These are phyloP conservation scores for Mystacides longicornis DNA, from an alignment of 2,888 invertebrate genomes.

Conservation along the genomic window DNA sequence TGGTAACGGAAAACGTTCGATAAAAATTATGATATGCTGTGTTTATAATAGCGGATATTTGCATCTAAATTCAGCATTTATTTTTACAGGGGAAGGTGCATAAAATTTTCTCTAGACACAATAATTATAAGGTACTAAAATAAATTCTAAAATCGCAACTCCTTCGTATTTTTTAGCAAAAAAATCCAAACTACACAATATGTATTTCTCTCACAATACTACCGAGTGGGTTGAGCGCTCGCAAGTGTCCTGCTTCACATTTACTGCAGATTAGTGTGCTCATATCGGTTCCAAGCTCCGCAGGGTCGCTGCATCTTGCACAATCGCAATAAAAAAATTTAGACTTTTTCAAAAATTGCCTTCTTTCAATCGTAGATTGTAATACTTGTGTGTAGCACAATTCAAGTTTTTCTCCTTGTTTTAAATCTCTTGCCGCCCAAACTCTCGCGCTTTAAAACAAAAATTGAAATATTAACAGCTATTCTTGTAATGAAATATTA, in stretches of 20 bases:
- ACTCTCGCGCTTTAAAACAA: conserved; percentile 52
- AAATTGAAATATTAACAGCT: background rate
- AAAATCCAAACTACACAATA: too few species aligned
- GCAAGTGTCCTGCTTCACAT: conserved; percentile 63
- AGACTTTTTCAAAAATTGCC: conserved; percentile 61
- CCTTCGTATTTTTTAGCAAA: too few species aligned
- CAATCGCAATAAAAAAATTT: conserved; percentile 78
- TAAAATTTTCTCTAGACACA: too few species aligned
- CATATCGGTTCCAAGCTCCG: conserved; percentile 71
- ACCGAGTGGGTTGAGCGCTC: conserved; percentile 62
- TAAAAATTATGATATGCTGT: too few species aligned
- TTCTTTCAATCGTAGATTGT: conserved; percentile 62
- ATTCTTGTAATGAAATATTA: too few species aligned
- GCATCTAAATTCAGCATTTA: too few species aligned
- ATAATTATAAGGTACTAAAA: too few species aligned
- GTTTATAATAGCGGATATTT: too few species aligned
- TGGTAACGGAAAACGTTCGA: too few species aligned
- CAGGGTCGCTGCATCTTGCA: conserved; percentile 67
- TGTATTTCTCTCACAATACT: too few species aligned
- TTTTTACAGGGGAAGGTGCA: too few species aligned
- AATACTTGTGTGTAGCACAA: conserved; percentile 72
- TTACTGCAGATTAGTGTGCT: conserved; percentile 73
- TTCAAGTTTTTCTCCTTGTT: conserved; percentile 56
- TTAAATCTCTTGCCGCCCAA: conserved; percentile 59
- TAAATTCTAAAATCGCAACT: too few species aligned